Evolutionary conservation across 2,797 vertebrate species (phyloP).

Genomic region (Notamacropus eugenii): DNA sequence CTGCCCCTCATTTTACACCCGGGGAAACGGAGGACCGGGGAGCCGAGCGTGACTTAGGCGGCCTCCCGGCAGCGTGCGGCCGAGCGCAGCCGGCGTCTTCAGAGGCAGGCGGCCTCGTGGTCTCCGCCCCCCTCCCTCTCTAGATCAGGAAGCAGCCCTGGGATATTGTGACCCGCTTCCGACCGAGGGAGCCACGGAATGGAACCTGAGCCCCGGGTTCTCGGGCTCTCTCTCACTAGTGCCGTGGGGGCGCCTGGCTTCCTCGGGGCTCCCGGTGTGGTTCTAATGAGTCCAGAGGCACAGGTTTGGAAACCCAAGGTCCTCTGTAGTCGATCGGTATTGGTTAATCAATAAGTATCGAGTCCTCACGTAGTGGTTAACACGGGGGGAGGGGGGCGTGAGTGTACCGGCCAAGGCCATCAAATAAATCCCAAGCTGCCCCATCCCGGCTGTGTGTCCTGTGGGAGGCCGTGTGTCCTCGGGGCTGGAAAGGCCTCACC

Average conservation of each 20-base stretch:
- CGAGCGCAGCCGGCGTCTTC: too few relatives aligned
- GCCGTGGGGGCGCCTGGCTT: neutral
- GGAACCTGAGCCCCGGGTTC: neutral
- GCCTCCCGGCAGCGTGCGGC: too few relatives aligned
- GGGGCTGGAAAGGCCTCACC: neutral
- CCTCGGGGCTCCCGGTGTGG: neutral
- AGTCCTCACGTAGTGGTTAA: neutral
- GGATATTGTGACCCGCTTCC: neutral
- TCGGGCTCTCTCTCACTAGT: neutral
- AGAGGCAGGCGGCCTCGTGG: neutral
- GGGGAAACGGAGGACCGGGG: too few relatives aligned
- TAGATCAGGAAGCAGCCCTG: neutral
- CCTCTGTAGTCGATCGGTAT: slow-evolving; percentile 6
- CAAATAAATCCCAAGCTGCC: too few relatives aligned
- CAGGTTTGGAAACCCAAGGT: neutral
- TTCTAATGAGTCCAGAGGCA: slow-evolving; percentile 1
- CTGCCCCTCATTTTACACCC: too few relatives aligned
- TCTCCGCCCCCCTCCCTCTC: neutral
- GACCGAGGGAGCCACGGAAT: neutral
- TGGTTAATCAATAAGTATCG: slow-evolving; percentile 1
- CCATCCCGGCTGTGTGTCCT: neutral
- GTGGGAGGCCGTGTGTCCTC: neutral
- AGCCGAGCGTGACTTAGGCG: neutral
- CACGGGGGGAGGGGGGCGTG: neutral
- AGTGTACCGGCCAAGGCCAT: neutral